A percentile compares a stretch with the other conserved stretches of the same genome.
Conservation (phyloP, 1,140 invertebrate species). For the Drosophila subobscura region DNA sequence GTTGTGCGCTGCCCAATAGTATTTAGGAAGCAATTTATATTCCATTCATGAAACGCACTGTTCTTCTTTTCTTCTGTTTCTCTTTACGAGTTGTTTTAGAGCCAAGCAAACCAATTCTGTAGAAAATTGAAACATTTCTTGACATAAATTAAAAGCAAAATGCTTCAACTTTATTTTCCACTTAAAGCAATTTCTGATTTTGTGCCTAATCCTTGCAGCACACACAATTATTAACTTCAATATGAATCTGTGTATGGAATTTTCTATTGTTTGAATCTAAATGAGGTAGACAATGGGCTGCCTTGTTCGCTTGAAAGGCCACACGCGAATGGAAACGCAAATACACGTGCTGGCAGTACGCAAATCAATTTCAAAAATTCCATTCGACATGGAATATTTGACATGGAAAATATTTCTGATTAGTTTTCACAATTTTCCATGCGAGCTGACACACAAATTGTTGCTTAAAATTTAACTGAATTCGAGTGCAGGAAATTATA, state of each 20-base stretch:
- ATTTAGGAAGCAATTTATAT: too few species aligned
- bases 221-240: constrained; percentile 35
- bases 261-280: constrained; percentile 6
- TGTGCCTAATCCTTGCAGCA: neutral
- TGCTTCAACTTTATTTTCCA: constrained; percentile 9
- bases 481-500: too few species aligned
- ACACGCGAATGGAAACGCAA: constrained; percentile 28
- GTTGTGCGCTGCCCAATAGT: too few species aligned
- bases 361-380: constrained; percentile 32
- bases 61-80: neutral
- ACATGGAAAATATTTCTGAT: constrained; percentile 30
- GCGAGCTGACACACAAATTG: too few species aligned
- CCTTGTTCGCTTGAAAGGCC: constrained; percentile 28
- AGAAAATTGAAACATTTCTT: constrained; percentile 31
- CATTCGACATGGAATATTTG: constrained; percentile 8
- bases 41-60: constrained; percentile 11
- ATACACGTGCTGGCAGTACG: constrained; percentile 27
- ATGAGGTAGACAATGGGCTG: constrained; percentile 13
- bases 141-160: constrained; percentile 10
- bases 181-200: neutral
- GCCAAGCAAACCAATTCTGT: constrained; percentile 27
- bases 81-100: constrained; percentile 6
- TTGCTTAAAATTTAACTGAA: too few species aligned
- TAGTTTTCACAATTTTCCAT: too few species aligned
- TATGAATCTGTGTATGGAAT: constrained; percentile 26